Evolutionary conservation across 1,140 invertebrate genomes (phyloP), one percentile per base, ranked within the genome.

Genomic region (Dolichoris vasculosae): DNA sequence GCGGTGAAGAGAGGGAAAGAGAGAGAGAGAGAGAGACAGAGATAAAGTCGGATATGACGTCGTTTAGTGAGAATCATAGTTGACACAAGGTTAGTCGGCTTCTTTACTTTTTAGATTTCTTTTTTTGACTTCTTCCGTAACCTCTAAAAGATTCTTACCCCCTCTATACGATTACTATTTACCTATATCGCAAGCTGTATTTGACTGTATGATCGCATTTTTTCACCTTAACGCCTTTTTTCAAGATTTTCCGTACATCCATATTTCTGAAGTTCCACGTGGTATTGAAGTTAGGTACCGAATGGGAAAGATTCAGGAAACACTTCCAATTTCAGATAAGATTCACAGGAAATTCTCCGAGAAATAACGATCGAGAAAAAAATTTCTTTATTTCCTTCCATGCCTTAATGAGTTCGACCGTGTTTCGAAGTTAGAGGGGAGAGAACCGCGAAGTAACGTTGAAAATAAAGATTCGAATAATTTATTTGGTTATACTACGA

Each of bases 311-410:
- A 67, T 40, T 69, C 80, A 69, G 85, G 85, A 69, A 79, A 63
- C 77, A 77, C 83, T 83, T 86, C 67, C 77, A 83, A 86, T 86
- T 86, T 83, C 51, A 83, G 82, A 86, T 83, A 83, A 86, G 81
- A 46, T 51, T 40, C 64, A 73, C 79, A 55, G 59, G 71, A 85
- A 76, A 85, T 86, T 78, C 59, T 17, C 80, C 32, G 15, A 64
- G 81, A 63, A 82, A 82, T 82, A 82, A 86, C 73, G 73, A 86
- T 78, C 17, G 55, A 73, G 20, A 26, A 20, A 13, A 15, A 4
- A 26, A 32, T 69, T 63, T 63, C 79, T 48, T 59, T 67, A 40
- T 82, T 79, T 64, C 35, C 77, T 79, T 20, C 40, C 43, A 32
- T 13, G 32, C 38, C n/a, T 80, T 71, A 73, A 85, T 64, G 84